Base-by-base conservation (phyloP, 2,113 vertebrate genomes). In the Spilogale gracilis region DNA sequence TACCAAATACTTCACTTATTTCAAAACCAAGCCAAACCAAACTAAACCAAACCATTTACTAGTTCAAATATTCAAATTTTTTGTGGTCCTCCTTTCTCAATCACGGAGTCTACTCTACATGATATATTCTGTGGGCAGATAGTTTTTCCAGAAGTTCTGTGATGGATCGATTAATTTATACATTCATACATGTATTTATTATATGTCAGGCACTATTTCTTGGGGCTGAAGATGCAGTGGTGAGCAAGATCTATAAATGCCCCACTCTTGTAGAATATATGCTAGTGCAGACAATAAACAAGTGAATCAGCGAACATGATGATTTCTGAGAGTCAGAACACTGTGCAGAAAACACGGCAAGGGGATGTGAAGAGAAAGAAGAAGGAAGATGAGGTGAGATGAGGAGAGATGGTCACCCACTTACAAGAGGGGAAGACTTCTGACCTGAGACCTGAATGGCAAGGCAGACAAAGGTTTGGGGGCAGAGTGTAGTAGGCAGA, bases 1-100 rank as follows among this genome's bases (percentile, higher is more conserved):
- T 91, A 58, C 6, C 56, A 92, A 89, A 85, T 50, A 52, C 14
- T 92, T 76, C 63, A 23, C 25, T 78, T 85, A 81, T 89, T 96
- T 89, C 32, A 67, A 81, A 94, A 79, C 2, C 60, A 93, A 45
- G 48, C 14, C 25, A 61, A 61, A 67, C 30, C 14, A 67, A 94
- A 79, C 3, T 25, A 56, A 30, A 50, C 73, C 12, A 84, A 89
- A 45, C 23, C 43, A 84, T 76, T 60, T 84, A 43, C 32, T 74
- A 86, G 61, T 27, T 92, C 80, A 87, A 84, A 60, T 65, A 92
- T 73, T 32, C 48, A 23, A 87, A 25, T 86, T 17, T 60, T 93
- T 48, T 63, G 43, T 79, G 58, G 54, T 92, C 60, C 9, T 94
- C 38, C 11, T 87, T 4, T 56, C 48, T 86, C 8, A 85, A 18